phyloP scores from a whole-genome alignment of 2,888 invertebrate genomes.

The Aphidius colemani region DNA sequence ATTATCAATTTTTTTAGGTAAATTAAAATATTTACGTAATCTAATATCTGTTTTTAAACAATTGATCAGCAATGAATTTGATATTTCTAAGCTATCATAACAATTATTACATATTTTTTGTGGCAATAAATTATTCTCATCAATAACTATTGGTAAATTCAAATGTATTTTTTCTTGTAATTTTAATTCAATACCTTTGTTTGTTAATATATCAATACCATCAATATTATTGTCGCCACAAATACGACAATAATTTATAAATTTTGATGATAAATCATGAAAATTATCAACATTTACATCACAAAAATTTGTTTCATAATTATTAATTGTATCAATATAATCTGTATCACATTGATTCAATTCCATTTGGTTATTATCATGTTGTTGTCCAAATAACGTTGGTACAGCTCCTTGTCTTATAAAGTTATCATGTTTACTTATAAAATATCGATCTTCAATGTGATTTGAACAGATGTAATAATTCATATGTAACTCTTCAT shows the following conservation, averaged over 20 bases:
- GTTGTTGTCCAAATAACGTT: constrained; percentile 34
- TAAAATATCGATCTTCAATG: constrained; percentile 42
- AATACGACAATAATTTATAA: constrained; percentile 44
- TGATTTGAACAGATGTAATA: constrained; percentile 45
- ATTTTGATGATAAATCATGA: constrained; percentile 34
- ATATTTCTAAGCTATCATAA: constrained; percentile 42
- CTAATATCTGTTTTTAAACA: constrained; percentile 45
- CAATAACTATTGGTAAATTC: constrained; percentile 45
- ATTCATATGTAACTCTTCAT: constrained; percentile 41
- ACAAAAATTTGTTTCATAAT: constrained; percentile 19
- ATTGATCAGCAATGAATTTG: constrained; percentile 40
- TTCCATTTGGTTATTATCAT: constrained; percentile 15
- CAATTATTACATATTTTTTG: constrained; percentile 44
- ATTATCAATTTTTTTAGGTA: constrained; percentile 37
- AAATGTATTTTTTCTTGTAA: constrained; percentile 46
- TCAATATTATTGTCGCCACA: constrained; percentile 41
- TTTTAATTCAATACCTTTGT: constrained; percentile 39
- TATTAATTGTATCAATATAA: constrained; percentile 1
- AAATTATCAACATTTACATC: constrained; percentile 37
- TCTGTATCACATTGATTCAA: constrained; percentile 21
- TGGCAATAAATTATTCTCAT: constrained; percentile 40
- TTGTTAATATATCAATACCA: constrained; percentile 44
- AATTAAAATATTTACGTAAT: constrained; percentile 42
- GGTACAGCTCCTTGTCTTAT: constrained; percentile 40
- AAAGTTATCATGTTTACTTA: constrained; percentile 39